A percentile compares a stretch with the other conserved stretches of the same genome.
These are phyloP conservation scores for Vulpes ferrilata DNA, from an alignment of 2,113 vertebrate genomes.

Conservation along the genomic window DNA sequence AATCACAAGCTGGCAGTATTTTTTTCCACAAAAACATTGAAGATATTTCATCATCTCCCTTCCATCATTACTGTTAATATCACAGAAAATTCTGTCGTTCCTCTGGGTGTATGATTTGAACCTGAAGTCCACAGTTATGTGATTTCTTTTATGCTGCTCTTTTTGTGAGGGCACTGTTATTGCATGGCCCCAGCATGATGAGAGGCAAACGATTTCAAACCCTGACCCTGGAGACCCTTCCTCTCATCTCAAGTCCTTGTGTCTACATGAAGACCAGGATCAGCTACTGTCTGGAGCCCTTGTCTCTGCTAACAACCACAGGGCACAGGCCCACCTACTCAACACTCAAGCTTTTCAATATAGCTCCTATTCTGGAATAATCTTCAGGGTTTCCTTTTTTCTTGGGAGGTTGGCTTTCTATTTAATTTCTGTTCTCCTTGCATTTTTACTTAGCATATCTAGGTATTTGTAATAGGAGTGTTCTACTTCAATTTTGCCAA, in stretches of 20 bases:
- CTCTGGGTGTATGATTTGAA: background rate
- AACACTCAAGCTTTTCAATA: too few species aligned
- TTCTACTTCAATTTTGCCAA: background rate
- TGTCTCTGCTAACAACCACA: background rate
- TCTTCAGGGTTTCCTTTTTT: background rate
- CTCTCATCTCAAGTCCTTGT: background rate
- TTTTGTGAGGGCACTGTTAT: background rate
- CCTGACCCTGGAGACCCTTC: background rate
- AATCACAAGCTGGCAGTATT: background rate
- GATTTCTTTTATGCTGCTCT: background rate
- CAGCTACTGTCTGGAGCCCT: background rate
- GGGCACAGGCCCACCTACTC: rapidly evolving
- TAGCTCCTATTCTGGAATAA: background rate
- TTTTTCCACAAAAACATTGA: background rate
- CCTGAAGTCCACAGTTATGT: background rate
- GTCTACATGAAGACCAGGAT: too few species aligned
- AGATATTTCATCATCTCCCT: background rate
- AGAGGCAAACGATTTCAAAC: background rate
- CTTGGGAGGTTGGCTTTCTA: background rate
- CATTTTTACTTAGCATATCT: background rate
- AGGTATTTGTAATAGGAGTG: background rate
- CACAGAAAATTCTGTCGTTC: background rate
- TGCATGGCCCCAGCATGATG: background rate
- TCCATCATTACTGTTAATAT: too few species aligned
- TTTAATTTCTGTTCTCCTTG: background rate